These are phyloP conservation scores for Pipistrellus kuhlii DNA, from an alignment of 2,797 vertebrate genomes.

Conservation along the genomic window DNA sequence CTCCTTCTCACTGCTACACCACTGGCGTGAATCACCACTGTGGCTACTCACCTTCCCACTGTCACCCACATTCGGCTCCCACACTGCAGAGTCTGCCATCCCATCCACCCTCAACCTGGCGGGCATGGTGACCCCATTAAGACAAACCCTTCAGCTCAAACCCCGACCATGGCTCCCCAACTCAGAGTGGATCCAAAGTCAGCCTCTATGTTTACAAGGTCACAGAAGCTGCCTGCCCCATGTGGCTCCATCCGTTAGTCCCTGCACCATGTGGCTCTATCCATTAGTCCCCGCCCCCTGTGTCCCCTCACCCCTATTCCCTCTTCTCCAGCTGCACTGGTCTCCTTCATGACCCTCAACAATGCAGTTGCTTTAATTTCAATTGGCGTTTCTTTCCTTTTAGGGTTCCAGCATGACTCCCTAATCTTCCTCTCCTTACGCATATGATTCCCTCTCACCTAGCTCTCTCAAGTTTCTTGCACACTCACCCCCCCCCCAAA, in stretches of 20 bases:
- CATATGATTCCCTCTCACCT: background rate
- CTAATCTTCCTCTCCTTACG: background rate
- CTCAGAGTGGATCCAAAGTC: background rate
- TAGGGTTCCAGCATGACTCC: fast-evolving
- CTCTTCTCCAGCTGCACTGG: background rate
- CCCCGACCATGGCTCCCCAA: background rate
- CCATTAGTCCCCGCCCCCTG: too few species aligned
- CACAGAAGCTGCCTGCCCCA: background rate
- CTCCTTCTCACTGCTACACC: too few species aligned
- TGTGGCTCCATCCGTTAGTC: too few species aligned
- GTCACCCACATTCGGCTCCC: too few species aligned
- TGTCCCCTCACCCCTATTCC: background rate
- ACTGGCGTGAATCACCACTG: too few species aligned
- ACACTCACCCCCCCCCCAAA: background rate
- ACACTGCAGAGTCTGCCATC: too few species aligned
- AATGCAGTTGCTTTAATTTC: background rate
- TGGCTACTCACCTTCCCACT: too few species aligned
- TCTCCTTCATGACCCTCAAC: background rate
- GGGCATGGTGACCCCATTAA: fast-evolving
- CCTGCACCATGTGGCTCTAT: fast-evolving
- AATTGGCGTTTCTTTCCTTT: background rate
- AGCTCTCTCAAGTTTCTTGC: background rate
- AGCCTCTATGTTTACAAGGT: background rate
- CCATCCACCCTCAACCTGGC: too few species aligned
- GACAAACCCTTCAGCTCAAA: background rate